Conservation (phyloP, 53 echinoderm and acorn worm species). For the Echinometra lucunter region DNA sequence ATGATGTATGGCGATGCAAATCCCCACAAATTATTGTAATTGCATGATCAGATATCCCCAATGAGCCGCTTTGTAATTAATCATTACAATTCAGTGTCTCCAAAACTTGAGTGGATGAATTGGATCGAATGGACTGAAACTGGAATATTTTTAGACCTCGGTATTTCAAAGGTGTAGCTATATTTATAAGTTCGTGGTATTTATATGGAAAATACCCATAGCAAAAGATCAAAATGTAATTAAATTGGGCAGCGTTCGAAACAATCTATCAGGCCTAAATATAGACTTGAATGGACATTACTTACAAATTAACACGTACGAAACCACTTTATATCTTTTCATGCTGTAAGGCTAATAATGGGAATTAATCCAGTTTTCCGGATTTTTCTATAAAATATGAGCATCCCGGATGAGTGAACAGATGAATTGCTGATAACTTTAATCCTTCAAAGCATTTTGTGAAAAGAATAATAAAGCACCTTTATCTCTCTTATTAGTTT, state of each 20-base stretch:
- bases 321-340: background rate
- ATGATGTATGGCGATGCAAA: constrained; percentile 32
- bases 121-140: constrained; percentile 13
- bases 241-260: background rate
- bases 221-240: background rate
- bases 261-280: background rate
- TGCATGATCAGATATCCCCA: background rate
- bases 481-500: background rate
- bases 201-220: background rate
- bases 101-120: background rate
- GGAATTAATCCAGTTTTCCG: background rate
- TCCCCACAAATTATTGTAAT: constrained; percentile 48
- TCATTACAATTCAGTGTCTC: background rate
- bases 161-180: background rate
- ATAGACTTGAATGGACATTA: background rate
- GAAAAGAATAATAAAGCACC: background rate
- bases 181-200: too few species aligned
- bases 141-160: background rate
- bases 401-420: background rate
- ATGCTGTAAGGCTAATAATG: background rate
- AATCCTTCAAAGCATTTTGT: background rate
- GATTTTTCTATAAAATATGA: background rate
- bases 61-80: background rate
- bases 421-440: background rate
- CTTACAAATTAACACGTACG: background rate